Base-by-base conservation (phyloP, 2,888 invertebrate species). In the Erebia aethiops region DNA sequence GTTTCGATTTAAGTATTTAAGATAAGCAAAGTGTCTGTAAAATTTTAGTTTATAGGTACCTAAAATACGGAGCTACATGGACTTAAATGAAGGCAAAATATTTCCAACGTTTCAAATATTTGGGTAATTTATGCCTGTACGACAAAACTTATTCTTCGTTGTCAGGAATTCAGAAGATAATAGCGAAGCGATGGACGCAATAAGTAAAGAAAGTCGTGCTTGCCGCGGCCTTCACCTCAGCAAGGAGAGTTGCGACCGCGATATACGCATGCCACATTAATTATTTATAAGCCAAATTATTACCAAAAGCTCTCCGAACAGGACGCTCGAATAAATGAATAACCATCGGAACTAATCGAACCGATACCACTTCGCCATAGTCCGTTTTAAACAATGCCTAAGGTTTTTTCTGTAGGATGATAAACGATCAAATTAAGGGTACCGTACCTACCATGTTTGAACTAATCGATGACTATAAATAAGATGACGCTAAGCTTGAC, bases 281-380 rank as follows among this genome's bases (percentile, higher is more conserved):
- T 88, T 89, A 91, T 91, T 90, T 88, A 91, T 90, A 88, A 87
- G 87, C 86, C 84, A 90, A 91, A 89, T 90, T 89, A 90, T 88
- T 88, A 88, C 87, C 86, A 85, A 88, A 88, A 88, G 83, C 82
- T 82, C 80, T 78, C 82, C 41, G 14, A 82, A 87, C 85, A 85
- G 87, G 86, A 87, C 81, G 82, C 82, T 81, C 82, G 90, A 87
- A 90, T 90, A 89, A 85, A 89, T 89, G 87, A 89, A 90, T 90
- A 91, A 84, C 87, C 87, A 87, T 87, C 77, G 85, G 79, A 85
- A 87, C 88, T 86, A 88, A 89, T 87, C 84, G 87, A 80, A 82
- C 81, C 80, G 81, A 82, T 76, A 71, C 75, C 26, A 52, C 52
- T 56, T 54, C 46, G 52, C 56, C 62, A 68, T 67, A 73, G 71